Conservation (phyloP, 2,797 vertebrate genomes). For the Lepilemur septentrionalis region DNA sequence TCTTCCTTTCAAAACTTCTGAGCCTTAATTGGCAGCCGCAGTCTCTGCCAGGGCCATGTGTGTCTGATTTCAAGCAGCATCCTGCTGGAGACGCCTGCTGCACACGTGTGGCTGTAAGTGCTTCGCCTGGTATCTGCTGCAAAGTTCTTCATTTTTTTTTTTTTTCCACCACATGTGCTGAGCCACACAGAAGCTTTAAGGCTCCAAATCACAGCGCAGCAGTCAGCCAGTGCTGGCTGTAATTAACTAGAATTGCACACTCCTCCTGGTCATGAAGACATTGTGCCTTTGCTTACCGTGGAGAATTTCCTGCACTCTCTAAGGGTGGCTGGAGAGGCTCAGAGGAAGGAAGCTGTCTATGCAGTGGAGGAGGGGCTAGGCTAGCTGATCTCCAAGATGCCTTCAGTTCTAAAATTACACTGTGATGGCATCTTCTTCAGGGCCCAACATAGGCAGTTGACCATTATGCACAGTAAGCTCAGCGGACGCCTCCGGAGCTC, state of each 20-base stretch:
- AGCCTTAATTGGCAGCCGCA: not conserved
- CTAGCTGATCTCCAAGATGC: not conserved
- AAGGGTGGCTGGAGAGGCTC: not conserved
- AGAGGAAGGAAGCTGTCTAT: constrained; percentile 42
- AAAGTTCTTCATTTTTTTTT: not conserved
- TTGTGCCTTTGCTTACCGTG: not conserved
- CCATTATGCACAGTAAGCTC: rapidly evolving
- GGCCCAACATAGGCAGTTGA: not conserved
- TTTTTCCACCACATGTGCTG: not conserved
- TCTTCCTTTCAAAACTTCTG: constrained; percentile 61
- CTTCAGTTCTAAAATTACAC: constrained; percentile 3
- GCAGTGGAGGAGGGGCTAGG: not conserved
- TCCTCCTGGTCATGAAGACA: not conserved
- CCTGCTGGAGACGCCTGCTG: not conserved
- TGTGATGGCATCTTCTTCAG: not conserved
- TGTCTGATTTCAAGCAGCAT: not conserved
- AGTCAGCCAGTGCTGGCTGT: not conserved
- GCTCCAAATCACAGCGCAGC: not conserved
- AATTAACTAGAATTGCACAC: not conserved
- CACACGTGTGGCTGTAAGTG: not conserved
- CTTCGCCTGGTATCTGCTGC: not conserved
- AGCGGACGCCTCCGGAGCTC: rapidly evolving
- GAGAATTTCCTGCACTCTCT: not conserved
- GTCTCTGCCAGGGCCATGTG: not conserved
- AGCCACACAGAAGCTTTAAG: constrained; percentile 25